Evolutionary conservation across 2,797 vertebrate genomes (phyloP).

Genomic region (Enteromius viviparus): DNA sequence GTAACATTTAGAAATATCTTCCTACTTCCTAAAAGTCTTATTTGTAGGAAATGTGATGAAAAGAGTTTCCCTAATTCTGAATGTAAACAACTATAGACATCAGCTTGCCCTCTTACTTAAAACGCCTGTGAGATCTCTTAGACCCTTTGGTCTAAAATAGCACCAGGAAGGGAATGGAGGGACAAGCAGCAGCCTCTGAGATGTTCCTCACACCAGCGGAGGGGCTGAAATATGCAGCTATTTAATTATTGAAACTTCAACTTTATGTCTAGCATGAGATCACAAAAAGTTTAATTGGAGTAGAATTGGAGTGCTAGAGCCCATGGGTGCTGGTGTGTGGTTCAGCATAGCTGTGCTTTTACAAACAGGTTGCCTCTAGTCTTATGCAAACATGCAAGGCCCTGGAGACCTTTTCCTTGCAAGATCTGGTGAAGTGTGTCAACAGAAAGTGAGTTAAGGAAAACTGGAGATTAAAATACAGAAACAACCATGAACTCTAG

Average conservation of each 20-base stretch:
- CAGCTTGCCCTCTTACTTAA: conserved; percentile 17
- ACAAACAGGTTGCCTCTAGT: conserved; percentile 41
- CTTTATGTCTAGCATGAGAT: conserved; percentile 17
- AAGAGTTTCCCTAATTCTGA: conserved; percentile 6
- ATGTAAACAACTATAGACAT: conserved; percentile 46
- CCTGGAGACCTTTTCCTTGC: conserved; percentile 44
- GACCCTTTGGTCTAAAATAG: conserved; percentile 38
- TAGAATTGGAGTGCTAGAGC: conserved; percentile 48
- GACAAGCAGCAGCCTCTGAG: conserved; percentile 55
- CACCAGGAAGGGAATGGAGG: conserved; percentile 43
- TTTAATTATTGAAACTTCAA: conserved; percentile 23
- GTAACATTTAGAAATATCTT: background rate
- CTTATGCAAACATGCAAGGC: conserved; percentile 29
- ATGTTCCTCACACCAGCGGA: conserved; percentile 52
- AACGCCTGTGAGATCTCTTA: conserved; percentile 21
- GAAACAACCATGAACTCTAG: conserved; percentile 60
- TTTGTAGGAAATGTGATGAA: conserved; percentile 36
- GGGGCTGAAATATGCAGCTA: conserved; percentile 1
- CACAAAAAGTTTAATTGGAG: conserved; percentile 13
- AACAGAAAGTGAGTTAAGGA: conserved; percentile 69
- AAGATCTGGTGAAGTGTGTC: conserved; percentile 42
- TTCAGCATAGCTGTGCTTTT: conserved; percentile 49
- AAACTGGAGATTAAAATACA: conserved; percentile 43
- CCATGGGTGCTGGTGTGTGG: conserved; percentile 55
- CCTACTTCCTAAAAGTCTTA: conserved; percentile 11